These are phyloP conservation scores for Crossocerus cetratus DNA, from an alignment of 2,888 invertebrate genomes.

Conservation along the genomic window DNA sequence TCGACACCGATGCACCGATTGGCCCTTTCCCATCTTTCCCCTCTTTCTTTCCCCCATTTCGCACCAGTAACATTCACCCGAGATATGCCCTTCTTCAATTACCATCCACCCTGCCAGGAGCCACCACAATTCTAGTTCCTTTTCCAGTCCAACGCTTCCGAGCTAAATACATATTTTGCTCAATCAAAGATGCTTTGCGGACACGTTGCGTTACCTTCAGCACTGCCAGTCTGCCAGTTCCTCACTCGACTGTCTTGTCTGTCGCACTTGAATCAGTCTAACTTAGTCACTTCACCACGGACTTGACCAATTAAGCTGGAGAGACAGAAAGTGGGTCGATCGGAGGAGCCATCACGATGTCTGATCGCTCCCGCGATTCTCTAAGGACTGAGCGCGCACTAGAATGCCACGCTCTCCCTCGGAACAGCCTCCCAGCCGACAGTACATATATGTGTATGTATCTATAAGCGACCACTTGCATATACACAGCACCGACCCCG, in stretches of 20 bases:
- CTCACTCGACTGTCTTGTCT: too few relatives aligned
- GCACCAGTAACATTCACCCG: neutral
- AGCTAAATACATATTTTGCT: neutral
- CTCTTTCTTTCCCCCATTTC: too few relatives aligned
- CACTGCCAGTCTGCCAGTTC: neutral
- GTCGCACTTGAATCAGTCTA: slow-evolving; percentile 58
- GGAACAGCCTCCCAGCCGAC: neutral
- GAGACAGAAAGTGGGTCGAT: slow-evolving; percentile 12
- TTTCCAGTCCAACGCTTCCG: neutral
- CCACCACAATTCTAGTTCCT: too few relatives aligned
- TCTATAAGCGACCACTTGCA: too few relatives aligned
- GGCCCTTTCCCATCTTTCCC: neutral
- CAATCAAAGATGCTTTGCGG: neutral
- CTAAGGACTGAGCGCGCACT: slow-evolving; percentile 50
- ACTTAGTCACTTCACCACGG: slow-evolving; percentile 46
- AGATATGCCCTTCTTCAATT: too few relatives aligned
- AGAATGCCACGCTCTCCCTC: slow-evolving; percentile 1
- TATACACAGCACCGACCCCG: slow-evolving; percentile 25
- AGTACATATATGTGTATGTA: too few relatives aligned
- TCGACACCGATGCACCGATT: too few relatives aligned
- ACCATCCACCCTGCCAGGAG: too few relatives aligned
- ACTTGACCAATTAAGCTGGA: slow-evolving; percentile 35
- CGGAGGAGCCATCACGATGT: slow-evolving; percentile 31
- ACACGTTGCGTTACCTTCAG: slow-evolving; percentile 27
- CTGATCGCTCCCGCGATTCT: slow-evolving; percentile 50